Evolutionary conservation across 92 coral and sea anemone genomes (phyloP).

Genomic region (Epizoanthus stellaris): DNA sequence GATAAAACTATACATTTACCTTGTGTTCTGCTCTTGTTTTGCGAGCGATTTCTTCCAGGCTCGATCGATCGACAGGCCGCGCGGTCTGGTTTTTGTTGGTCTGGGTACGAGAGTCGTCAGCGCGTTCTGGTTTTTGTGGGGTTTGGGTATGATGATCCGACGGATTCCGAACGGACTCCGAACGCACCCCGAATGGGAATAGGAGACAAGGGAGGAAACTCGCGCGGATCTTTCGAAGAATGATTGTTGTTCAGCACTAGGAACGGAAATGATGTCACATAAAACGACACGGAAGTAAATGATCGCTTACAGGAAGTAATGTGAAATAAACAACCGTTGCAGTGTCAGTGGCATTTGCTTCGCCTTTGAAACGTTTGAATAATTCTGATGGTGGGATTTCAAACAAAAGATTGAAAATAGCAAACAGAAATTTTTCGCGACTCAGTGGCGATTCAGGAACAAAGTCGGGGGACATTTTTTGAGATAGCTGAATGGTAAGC

Average conservation of each 20-base stretch:
- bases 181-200: constrained; percentile 23
- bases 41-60: constrained; percentile 25
- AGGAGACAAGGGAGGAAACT: constrained; percentile 33
- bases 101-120: constrained; percentile 4
- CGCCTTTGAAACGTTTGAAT: constrained; percentile 33
- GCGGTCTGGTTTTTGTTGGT: constrained; percentile 25
- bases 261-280: constrained; percentile 27
- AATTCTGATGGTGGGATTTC: constrained; percentile 30
- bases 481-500: constrained; percentile 37
- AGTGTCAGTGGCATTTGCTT: constrained; percentile 30
- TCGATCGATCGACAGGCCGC: constrained; percentile 19
- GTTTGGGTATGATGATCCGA: constrained; percentile 23
- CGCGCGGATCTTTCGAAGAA: constrained; percentile 23
- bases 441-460: constrained; percentile 25
- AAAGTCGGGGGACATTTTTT: constrained; percentile 31
- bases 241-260: constrained; percentile 31
- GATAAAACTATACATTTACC: constrained; percentile 20
- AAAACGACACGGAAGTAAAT: constrained; percentile 17
- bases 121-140: constrained; percentile 21
- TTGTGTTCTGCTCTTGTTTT: constrained; percentile 8
- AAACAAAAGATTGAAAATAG: constrained; percentile 24
- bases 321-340: constrained; percentile 26
- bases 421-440: constrained; percentile 24
- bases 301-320: constrained; percentile 33
- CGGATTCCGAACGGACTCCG: constrained; percentile 37